Evolutionary conservation across 2,888 invertebrate species (phyloP).

Genomic region (Dromius quadrimaculatus): DNA sequence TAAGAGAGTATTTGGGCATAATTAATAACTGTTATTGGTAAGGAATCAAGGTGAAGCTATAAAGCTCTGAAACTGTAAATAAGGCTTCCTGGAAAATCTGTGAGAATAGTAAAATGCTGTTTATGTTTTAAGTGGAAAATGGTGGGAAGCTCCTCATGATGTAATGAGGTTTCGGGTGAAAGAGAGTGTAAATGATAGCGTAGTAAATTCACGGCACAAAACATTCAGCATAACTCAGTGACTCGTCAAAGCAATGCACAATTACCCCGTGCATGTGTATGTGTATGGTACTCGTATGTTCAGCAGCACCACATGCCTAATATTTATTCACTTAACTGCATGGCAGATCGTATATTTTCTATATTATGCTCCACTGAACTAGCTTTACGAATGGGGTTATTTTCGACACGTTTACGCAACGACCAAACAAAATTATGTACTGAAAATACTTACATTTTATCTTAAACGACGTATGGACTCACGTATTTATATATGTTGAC

Average conservation of each 20-base stretch:
- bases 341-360: constrained; percentile 37
- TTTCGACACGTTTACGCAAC: constrained; percentile 24
- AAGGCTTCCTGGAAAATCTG: too few relatives aligned
- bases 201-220: constrained; percentile 47
- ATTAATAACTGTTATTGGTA: too few relatives aligned
- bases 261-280: constrained; percentile 24
- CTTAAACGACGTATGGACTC: too few relatives aligned
- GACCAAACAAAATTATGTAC: too few relatives aligned
- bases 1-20: too few relatives aligned
- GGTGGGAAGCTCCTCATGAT: too few relatives aligned
- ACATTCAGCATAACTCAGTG: constrained; percentile 33
- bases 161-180: constrained; percentile 50
- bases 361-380: constrained; percentile 28
- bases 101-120: too few relatives aligned
- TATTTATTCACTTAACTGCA: constrained; percentile 40
- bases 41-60: too few relatives aligned
- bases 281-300: neutral
- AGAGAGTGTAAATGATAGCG: constrained; percentile 51
- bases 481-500: too few relatives aligned
- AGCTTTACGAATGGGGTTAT: constrained; percentile 22
- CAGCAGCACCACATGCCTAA: constrained; percentile 2
- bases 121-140: too few relatives aligned
- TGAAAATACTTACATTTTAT: too few relatives aligned
- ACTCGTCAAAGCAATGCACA: constrained; percentile 45
- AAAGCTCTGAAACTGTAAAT: too few relatives aligned